A percentile compares a stretch with the other conserved stretches of the same genome.
phyloP scores from a whole-genome alignment of 2,113 vertebrate species.

The Phalacrocorax pelagicus region DNA sequence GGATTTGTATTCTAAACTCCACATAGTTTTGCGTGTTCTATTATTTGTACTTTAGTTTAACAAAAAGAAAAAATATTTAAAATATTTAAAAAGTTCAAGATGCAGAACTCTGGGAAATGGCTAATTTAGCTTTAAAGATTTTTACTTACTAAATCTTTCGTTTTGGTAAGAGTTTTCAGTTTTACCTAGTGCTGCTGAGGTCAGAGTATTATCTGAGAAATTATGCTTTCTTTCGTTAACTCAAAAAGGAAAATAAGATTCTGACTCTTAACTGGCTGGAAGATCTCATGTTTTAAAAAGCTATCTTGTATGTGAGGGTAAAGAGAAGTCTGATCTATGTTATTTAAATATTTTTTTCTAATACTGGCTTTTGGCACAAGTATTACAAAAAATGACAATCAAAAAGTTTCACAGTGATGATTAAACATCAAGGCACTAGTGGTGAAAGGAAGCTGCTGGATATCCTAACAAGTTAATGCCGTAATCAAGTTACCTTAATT shows the following conservation, averaged over 20 bases:
- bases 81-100: background rate
- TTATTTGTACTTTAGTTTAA: background rate
- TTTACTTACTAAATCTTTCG: background rate
- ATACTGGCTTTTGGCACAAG: background rate
- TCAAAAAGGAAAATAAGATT: background rate
- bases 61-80: background rate
- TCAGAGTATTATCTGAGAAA: background rate
- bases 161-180: background rate
- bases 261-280: background rate
- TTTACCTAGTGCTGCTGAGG: background rate
- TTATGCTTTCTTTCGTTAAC: background rate
- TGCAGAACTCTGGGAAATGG: background rate
- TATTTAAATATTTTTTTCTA: background rate
- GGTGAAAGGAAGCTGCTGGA: background rate
- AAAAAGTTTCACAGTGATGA: background rate
- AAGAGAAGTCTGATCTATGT: background rate
- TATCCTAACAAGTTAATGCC: background rate
- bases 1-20: background rate
- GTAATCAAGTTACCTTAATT: background rate
- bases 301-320: background rate
- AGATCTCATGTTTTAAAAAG: background rate
- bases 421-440: background rate
- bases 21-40: background rate
- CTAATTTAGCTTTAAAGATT: background rate
- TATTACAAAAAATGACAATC: background rate